A percentile compares a stretch with the other conserved stretches of the same genome.
These are phyloP conservation scores for Lepidurus packardi DNA, from an alignment of 1,140 invertebrate species.

Conservation along the genomic window DNA sequence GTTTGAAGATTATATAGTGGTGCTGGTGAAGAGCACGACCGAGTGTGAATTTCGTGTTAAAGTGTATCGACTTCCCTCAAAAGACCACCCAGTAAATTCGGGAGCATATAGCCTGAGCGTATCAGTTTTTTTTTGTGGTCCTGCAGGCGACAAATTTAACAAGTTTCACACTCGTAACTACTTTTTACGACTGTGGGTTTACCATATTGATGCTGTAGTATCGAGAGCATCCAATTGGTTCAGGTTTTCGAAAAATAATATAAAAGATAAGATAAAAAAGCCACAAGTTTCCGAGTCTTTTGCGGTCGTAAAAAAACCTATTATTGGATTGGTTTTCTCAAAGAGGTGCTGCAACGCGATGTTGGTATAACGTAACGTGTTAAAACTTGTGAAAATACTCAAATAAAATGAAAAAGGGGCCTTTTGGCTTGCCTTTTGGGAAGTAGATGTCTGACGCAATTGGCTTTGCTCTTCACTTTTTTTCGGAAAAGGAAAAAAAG, in stretches of 20 bases:
- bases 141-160: neutral
- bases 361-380: neutral
- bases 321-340: neutral
- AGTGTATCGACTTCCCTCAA: neutral
- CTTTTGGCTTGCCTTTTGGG: neutral
- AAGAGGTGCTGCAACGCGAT: neutral
- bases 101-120: neutral
- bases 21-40: slow-evolving; percentile 1
- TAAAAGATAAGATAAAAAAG: no score
- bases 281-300: neutral
- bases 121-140: neutral
- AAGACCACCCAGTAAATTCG: neutral
- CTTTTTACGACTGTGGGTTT: slow-evolving; percentile 9
- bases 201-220: neutral
- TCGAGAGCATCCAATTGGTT: neutral
- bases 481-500: neutral
- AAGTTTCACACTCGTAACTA: neutral
- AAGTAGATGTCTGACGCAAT: neutral
- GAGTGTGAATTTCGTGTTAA: slow-evolving; percentile 10
- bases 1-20: neutral
- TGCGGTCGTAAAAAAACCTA: neutral
- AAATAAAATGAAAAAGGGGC: neutral
- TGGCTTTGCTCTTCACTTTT: slow-evolving; percentile 5
- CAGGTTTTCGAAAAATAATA: neutral
- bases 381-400: neutral